These are phyloP conservation scores for Antitype chi DNA, from an alignment of 2,888 invertebrate species.

Conservation along the genomic window DNA sequence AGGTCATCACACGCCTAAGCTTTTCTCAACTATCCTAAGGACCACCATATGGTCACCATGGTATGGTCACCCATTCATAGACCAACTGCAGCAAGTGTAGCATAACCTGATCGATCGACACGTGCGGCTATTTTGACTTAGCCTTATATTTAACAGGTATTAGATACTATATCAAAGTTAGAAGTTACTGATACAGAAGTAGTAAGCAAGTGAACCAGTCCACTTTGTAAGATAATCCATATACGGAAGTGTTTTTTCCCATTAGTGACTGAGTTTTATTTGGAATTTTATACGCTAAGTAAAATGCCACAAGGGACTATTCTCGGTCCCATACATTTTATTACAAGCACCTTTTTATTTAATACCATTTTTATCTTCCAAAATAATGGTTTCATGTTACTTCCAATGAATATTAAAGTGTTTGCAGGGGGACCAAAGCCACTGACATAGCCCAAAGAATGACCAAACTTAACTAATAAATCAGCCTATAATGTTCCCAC, in stretches of 20 bases:
- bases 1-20: no score
- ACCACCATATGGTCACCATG: no score
- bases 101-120: no score
- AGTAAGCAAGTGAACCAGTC: background rate
- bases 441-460: background rate
- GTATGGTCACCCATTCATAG: no score
- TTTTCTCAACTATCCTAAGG: no score
- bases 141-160: no score
- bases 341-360: constrained; percentile 20
- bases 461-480: background rate
- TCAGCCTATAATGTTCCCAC: no score
- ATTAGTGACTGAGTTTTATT: background rate
- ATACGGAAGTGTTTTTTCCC: background rate
- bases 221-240: background rate
- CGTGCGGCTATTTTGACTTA: no score
- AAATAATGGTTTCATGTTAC: constrained; percentile 38
- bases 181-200: background rate
- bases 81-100: no score
- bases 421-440: background rate
- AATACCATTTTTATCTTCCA: constrained; percentile 17
- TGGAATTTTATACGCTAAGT: background rate
- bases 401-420: constrained; percentile 32
- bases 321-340: constrained; percentile 21
- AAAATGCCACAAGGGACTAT: constrained; percentile 21
- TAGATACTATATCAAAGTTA: background rate